Evolutionary conservation across 2,888 invertebrate genomes (phyloP).

Genomic region (Bedellia somnulentella): DNA sequence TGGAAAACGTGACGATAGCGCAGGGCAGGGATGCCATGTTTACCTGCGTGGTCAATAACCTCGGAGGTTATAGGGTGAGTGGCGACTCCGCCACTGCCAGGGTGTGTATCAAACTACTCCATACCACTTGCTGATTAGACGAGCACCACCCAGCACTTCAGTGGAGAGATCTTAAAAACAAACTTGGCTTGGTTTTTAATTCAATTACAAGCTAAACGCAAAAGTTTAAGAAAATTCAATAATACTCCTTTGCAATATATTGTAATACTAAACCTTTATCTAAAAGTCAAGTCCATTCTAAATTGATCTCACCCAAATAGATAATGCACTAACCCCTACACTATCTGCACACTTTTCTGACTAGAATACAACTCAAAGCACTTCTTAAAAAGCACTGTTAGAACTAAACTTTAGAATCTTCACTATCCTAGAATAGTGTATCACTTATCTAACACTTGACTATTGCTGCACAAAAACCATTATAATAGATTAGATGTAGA

Average conservation of each 20-base stretch:
- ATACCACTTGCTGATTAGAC: conserved; percentile 46
- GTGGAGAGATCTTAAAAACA: conserved; percentile 31
- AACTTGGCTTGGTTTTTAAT: conserved; percentile 3
- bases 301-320: conserved; percentile 41
- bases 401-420: conserved; percentile 46
- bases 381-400: too few relatives aligned
- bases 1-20: conserved; percentile 82
- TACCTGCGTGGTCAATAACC: conserved; percentile 84
- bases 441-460: conserved; percentile 18
- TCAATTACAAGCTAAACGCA: too few relatives aligned
- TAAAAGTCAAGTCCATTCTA: conserved; percentile 1
- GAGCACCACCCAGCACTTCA: conserved; percentile 46
- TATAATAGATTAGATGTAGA: conserved; percentile 43
- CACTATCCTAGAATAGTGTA: conserved; percentile 48
- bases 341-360: conserved; percentile 33
- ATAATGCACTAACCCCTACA: conserved; percentile 48
- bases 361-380: too few relatives aligned
- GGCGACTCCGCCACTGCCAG: conserved; percentile 81
- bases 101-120: conserved; percentile 73
- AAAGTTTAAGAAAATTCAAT: too few relatives aligned
- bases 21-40: conserved; percentile 83
- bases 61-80: conserved; percentile 89
- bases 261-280: too few relatives aligned
- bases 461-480: conserved; percentile 41
- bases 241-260: too few relatives aligned